These are phyloP conservation scores for Cynoglossus semilaevis DNA, from an alignment of 2,113 vertebrate genomes.

Conservation along the genomic window DNA sequence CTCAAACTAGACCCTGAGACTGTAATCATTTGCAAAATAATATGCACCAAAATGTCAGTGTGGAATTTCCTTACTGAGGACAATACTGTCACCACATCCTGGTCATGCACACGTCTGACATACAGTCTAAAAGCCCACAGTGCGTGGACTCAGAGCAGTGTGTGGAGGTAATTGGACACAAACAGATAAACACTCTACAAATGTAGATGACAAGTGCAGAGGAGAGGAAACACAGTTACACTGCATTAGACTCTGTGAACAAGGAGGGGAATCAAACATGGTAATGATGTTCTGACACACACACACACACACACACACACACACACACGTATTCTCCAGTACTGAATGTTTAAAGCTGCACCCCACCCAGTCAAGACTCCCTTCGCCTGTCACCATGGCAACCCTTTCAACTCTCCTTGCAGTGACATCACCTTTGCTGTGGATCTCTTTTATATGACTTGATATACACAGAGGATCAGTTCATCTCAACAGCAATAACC, in stretches of 20 bases:
- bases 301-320: slow-evolving; percentile 1
- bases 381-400: slow-evolving; percentile 60
- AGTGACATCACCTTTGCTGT: slow-evolving; percentile 59
- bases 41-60: no score
- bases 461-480: slow-evolving; percentile 19
- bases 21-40: no score
- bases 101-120: no score
- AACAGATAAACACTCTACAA: slow-evolving; percentile 20
- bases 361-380: slow-evolving; percentile 51
- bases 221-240: background rate
- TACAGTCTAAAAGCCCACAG: no score
- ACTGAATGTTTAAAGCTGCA: slow-evolving; percentile 29
- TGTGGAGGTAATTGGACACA: slow-evolving; percentile 51
- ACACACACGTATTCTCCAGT: slow-evolving; percentile 6
- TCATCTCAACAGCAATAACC: background rate
- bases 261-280: slow-evolving; percentile 20
- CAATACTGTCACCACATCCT: no score
- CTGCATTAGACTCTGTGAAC: slow-evolving; percentile 14
- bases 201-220: background rate
- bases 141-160: slow-evolving; percentile 14
- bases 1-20: no score
- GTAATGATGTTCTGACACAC: background rate
- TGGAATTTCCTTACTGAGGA: no score
- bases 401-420: slow-evolving; percentile 52
- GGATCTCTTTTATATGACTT: slow-evolving; percentile 19